phyloP scores from a whole-genome alignment of 2,797 vertebrate genomes.

The Sarcophilus harrisii region DNA sequence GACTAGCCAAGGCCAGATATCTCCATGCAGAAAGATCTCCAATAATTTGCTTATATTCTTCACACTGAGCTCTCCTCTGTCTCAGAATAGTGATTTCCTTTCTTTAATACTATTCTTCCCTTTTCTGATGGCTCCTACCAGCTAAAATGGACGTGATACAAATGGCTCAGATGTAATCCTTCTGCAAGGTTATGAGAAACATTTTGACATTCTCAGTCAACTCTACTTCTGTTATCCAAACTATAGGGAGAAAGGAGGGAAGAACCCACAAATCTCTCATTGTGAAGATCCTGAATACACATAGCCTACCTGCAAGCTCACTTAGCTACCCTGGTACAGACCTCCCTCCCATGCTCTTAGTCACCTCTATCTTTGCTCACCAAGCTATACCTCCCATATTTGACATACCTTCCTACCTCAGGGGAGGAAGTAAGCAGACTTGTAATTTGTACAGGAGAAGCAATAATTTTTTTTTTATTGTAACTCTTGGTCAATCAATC shows the following conservation, averaged over 20 bases:
- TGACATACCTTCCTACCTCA: too few relatives aligned
- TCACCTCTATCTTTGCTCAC: neutral
- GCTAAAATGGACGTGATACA: constrained; percentile 97
- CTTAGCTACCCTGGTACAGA: neutral
- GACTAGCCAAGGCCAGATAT: constrained; percentile 99
- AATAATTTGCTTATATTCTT: constrained; percentile 94
- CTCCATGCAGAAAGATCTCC: constrained; percentile 96
- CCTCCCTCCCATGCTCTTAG: neutral
- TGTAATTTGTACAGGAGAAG: neutral
- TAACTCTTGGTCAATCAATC: neutral
- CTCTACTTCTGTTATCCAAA: constrained; percentile 88
- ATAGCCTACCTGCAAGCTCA: constrained; percentile 54
- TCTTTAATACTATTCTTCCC: constrained; percentile 94
- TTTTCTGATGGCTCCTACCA: constrained; percentile 96
- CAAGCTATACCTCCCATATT: neutral
- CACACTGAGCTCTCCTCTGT: constrained; percentile 94
- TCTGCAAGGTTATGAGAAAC: constrained; percentile 97
- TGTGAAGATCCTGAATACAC: constrained; percentile 84
- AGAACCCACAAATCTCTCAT: constrained; percentile 89
- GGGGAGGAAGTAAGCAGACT: neutral
- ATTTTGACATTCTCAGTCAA: constrained; percentile 98
- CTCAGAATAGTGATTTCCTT: constrained; percentile 91
- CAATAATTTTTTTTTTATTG: neutral
- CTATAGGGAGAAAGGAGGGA: constrained; percentile 88
- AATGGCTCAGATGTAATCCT: constrained; percentile 98